These are phyloP conservation scores for Drosophila ohnishii DNA, from an alignment of 1,140 invertebrate genomes.

Conservation along the genomic window DNA sequence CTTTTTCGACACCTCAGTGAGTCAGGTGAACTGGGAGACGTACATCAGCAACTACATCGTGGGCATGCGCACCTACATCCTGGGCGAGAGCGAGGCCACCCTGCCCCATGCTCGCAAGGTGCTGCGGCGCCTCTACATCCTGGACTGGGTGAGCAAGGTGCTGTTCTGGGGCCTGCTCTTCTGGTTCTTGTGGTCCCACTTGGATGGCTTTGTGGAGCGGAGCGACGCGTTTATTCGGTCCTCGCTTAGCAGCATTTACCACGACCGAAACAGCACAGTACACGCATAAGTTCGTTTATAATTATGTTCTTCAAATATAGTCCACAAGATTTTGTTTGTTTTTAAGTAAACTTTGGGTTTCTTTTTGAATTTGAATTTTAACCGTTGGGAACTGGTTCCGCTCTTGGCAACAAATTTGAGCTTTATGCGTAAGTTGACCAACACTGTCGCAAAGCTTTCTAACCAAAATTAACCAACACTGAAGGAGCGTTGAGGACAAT, in stretches of 20 bases:
- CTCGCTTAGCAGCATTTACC: conserved; percentile 60
- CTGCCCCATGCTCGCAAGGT: conserved; percentile 87
- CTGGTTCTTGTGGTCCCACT: conserved; percentile 83
- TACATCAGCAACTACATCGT: conserved; percentile 89
- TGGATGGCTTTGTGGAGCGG: conserved; percentile 70
- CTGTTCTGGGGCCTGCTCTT: conserved; percentile 76
- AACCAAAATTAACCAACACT: neutral
- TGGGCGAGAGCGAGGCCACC: conserved; percentile 91
- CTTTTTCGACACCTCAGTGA: conserved; percentile 85
- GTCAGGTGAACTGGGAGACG: conserved; percentile 86
- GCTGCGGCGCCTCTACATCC: conserved; percentile 85
- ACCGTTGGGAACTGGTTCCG: conserved; percentile 4
- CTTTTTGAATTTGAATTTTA: conserved; percentile 1
- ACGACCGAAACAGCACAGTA: conserved; percentile 60
- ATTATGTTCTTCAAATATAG: conserved; percentile 44
- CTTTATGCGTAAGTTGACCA: neutral
- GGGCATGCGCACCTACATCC: conserved; percentile 88
- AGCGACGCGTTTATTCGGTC: conserved; percentile 69
- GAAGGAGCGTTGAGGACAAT: neutral
- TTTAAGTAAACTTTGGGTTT: conserved; percentile 10
- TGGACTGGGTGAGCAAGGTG: conserved; percentile 83
- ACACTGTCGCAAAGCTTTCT: neutral
- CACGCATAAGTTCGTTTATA: conserved; percentile 44
- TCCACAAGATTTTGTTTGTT: conserved; percentile 30
- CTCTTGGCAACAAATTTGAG: no score